Evolutionary conservation across 2,888 invertebrate species (phyloP), one percentile per base, ranked within the genome.

Genomic region (Ommatoiulus sabulosus): DNA sequence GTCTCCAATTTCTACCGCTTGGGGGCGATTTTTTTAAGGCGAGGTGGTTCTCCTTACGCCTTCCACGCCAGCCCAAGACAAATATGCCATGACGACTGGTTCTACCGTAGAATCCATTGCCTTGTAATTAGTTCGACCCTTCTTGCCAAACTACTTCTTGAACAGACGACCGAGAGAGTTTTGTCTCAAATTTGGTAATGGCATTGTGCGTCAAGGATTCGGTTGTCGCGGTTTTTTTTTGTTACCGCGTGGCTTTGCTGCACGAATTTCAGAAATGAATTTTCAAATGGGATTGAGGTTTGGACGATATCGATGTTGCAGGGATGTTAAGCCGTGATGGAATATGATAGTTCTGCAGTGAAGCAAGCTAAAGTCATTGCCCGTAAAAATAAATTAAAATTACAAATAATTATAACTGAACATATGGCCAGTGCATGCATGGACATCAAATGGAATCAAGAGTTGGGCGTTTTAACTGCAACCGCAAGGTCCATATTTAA

Each of bases 11-110:
- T 80, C 35, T 7, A 80, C 35, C 15, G 80, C 80, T 80, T 15
- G 24, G 35, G 80, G 72, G 24, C 72, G n/a, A 24, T 10, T 72
- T 72, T 24, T 52, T 72, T 72, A 8, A 24, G 72, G 72, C n/a
- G 7, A 20, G 63, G 17, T n/a, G n/a, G 7, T 63, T 72, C 72
- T 72, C 80, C 80, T 80, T 24, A 80, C 80, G 80, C 80, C 80
- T 80, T 80, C 80, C 80, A 43, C 80, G 80, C 80, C 80, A 80
- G 80, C 35, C 35, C 35, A 80, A 80, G 80, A 80, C 80, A 80
- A 80, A 80, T 35, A 80, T 80, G 80, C 12, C 3, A 4, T 24
- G 24, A 15, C 24, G 80, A 80, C 80, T 35, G 80, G 80, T 80
- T 80, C 35, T 80, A 63, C 20, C n/a, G n/a, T 20, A 63, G 80